Conservation (phyloP, 2,888 invertebrate species). For the Sinopyrophorus schimmeli region DNA sequence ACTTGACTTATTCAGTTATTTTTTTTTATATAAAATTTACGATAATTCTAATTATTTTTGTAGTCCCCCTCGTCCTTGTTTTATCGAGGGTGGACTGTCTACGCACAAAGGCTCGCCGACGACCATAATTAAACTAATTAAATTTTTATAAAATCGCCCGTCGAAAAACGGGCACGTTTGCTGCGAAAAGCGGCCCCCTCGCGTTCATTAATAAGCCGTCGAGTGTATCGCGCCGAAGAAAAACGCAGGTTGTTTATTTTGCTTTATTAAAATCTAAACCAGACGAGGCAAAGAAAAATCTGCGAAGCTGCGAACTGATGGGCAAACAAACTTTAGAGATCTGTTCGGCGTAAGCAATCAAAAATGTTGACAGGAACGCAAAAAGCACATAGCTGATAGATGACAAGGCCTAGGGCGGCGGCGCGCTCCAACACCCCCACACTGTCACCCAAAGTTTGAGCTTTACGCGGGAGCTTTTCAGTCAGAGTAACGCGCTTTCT, state of each 20-base stretch:
- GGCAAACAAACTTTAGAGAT: slow-evolving; percentile 30
- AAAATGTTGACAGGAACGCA: slow-evolving; percentile 50
- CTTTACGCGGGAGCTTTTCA: slow-evolving; percentile 40
- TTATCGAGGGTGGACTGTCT: too few species aligned
- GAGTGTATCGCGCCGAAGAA: background rate
- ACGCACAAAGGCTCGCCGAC: too few species aligned
- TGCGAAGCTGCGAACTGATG: slow-evolving; percentile 20
- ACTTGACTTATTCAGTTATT: too few species aligned
- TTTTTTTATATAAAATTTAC: too few species aligned
- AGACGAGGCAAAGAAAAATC: slow-evolving; percentile 11
- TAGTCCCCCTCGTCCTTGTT: too few species aligned
- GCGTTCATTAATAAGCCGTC: slow-evolving; percentile 1
- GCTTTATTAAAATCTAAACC: slow-evolving; percentile 8
- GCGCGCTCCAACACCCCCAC: slow-evolving; percentile 41
- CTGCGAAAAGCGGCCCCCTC: background rate
- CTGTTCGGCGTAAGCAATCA: slow-evolving; percentile 47
- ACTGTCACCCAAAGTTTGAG: slow-evolving; percentile 37
- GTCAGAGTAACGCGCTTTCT: slow-evolving; percentile 36
- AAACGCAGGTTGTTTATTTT: slow-evolving; percentile 1
- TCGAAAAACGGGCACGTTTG: background rate
- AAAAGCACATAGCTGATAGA: slow-evolving; percentile 49
- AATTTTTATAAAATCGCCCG: background rate
- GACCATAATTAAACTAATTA: background rate
- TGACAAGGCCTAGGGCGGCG: slow-evolving; percentile 45
- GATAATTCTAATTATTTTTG: too few species aligned